These are phyloP conservation scores for Enteromius viviparus DNA, from an alignment of 2,797 vertebrate genomes.

Conservation along the genomic window DNA sequence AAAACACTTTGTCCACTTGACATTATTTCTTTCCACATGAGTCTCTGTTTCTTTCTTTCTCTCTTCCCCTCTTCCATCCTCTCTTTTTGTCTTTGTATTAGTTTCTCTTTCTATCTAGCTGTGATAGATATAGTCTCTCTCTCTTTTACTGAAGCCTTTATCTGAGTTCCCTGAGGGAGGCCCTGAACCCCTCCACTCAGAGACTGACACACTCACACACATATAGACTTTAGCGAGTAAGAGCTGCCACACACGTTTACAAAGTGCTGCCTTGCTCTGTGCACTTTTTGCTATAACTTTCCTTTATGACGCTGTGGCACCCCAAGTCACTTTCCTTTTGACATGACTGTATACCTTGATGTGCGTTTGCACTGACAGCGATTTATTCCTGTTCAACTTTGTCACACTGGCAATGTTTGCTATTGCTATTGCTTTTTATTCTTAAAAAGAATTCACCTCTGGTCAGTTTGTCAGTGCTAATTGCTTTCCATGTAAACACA, in stretches of 20 bases:
- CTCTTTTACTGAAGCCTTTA: slow-evolving; percentile 46
- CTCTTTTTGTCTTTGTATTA: slow-evolving; percentile 23
- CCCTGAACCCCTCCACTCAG: slow-evolving; percentile 41
- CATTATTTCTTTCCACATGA: slow-evolving; percentile 46
- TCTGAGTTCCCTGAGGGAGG: slow-evolving; percentile 44
- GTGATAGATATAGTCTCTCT: slow-evolving; percentile 37
- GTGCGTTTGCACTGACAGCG: background rate
- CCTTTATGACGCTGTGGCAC: background rate
- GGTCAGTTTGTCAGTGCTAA: background rate
- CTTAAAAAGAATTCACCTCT: background rate
- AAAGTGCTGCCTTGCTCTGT: slow-evolving; percentile 9
- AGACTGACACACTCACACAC: slow-evolving; percentile 39
- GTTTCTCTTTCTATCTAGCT: slow-evolving; percentile 21
- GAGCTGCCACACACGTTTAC: slow-evolving; percentile 29
- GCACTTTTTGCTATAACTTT: slow-evolving; percentile 14
- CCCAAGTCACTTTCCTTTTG: background rate
- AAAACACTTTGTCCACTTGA: slow-evolving; percentile 52
- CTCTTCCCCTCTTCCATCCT: slow-evolving; percentile 9
- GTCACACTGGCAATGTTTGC: background rate
- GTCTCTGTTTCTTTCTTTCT: slow-evolving; percentile 28
- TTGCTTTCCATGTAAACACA: background rate
- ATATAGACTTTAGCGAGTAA: slow-evolving; percentile 16
- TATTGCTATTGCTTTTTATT: background rate
- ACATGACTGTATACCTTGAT: background rate
- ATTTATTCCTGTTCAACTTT: background rate